A percentile compares a stretch with the other conserved stretches of the same genome.
phyloP scores from a whole-genome alignment of 2,888 invertebrate genomes.

The Lithophane socia region DNA sequence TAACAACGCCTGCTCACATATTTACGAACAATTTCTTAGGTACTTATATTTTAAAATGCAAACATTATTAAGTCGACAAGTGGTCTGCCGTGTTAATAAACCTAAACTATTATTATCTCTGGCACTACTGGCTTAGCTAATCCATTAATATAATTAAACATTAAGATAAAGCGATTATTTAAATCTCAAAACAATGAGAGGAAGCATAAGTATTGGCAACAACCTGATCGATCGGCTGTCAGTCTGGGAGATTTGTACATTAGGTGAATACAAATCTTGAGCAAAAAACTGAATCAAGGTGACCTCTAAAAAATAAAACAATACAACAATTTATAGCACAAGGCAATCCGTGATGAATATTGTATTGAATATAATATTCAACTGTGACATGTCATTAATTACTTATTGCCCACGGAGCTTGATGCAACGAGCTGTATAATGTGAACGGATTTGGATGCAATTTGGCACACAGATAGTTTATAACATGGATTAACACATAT shows the following conservation, averaged over 20 bases:
- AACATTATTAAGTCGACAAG: background rate
- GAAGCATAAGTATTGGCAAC: conserved; percentile 29
- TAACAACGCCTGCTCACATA: background rate
- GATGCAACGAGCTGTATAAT: background rate
- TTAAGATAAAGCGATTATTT: conserved; percentile 34
- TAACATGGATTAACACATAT: too few relatives aligned
- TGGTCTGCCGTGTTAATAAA: background rate
- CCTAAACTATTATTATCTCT: background rate
- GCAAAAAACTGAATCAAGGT: conserved; percentile 58
- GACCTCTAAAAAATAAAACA: conserved; percentile 29
- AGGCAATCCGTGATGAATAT: conserved; percentile 1
- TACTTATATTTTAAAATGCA: background rate
- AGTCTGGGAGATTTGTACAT: conserved; percentile 33
- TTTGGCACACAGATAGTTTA: too few relatives aligned
- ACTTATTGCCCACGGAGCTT: background rate
- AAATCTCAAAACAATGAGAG: conserved; percentile 57
- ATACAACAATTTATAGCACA: conserved; percentile 14
- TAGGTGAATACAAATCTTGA: conserved; percentile 34
- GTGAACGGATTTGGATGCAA: too few relatives aligned
- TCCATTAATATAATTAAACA: conserved; percentile 26
- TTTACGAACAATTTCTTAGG: background rate
- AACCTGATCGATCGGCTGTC: conserved; percentile 55
- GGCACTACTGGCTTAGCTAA: background rate
- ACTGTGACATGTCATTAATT: conserved; percentile 24
- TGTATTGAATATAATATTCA: conserved; percentile 23